These are phyloP conservation scores for Pterostichus madidus DNA, from an alignment of 2,888 invertebrate genomes.

Conservation along the genomic window DNA sequence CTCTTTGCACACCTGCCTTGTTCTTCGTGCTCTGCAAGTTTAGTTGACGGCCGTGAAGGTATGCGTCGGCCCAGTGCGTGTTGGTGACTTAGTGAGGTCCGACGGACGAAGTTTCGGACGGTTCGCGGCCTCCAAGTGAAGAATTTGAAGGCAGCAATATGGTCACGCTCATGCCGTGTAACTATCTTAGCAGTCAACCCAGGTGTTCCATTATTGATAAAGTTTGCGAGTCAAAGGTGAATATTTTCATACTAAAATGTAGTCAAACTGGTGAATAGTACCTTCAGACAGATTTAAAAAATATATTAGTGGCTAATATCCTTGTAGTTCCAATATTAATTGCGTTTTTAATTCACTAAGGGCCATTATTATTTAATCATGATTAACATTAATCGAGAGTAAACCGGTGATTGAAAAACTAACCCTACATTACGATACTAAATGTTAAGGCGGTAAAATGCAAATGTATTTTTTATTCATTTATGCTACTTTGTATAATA, in stretches of 20 bases:
- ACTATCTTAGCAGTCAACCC: slow-evolving; percentile 81
- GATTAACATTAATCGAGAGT: no score
- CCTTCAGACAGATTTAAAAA: no score
- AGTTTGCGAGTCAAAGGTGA: slow-evolving; percentile 77
- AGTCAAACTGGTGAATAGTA: no score
- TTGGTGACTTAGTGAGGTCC: slow-evolving; percentile 24
- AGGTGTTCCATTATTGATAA: slow-evolving; percentile 77
- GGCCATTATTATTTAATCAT: no score
- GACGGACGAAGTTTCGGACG: slow-evolving; percentile 3
- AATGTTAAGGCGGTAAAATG: no score
- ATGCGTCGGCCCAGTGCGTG: slow-evolving; percentile 19
- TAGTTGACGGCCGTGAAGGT: slow-evolving; percentile 12
- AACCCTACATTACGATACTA: no score
- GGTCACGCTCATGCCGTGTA: slow-evolving; percentile 85
- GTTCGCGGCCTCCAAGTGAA: slow-evolving; percentile 1
- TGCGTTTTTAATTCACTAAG: no score
- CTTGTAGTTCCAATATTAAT: no score
- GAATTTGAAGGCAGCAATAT: slow-evolving; percentile 74
- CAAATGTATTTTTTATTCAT: no score
- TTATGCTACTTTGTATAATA: no score
- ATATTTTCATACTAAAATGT: not conserved
- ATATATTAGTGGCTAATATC: no score
- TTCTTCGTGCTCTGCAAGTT: not conserved
- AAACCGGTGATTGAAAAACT: no score
- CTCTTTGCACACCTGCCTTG: slow-evolving; percentile 8